Evolutionary conservation across 2,113 vertebrate species (phyloP).

Genomic region (Nettapus auritus): DNA sequence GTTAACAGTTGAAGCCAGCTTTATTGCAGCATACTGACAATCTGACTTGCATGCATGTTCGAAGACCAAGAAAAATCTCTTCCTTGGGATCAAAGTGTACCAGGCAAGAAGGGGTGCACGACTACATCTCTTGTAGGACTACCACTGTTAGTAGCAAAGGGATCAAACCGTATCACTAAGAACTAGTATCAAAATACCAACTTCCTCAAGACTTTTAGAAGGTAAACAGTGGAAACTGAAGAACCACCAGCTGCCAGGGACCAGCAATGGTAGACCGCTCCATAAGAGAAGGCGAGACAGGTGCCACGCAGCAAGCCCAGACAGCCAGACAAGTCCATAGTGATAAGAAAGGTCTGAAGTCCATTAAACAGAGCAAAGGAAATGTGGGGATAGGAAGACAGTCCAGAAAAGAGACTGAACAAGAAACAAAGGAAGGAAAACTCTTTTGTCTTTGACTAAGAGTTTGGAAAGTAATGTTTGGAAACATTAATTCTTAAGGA

Average conservation of each 20-base stretch:
- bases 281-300: neutral
- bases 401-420: neutral
- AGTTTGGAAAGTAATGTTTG: neutral
- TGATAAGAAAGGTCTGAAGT: neutral
- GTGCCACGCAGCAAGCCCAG: neutral
- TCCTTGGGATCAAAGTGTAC: neutral
- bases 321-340: neutral
- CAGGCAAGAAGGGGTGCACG: accelerated
- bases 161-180: neutral
- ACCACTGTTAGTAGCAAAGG: neutral
- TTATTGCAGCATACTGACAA: neutral
- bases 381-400: neutral
- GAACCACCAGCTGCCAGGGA: neutral
- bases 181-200: neutral
- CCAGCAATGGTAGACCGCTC: neutral
- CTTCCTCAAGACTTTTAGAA: neutral
- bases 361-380: neutral
- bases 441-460: neutral
- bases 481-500: neutral
- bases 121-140: neutral
- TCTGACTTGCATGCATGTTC: neutral
- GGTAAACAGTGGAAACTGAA: neutral
- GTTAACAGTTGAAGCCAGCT: neutral
- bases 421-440: neutral
- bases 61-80: neutral